Base-by-base conservation (phyloP, 1,140 invertebrate species). In the Cotesia chilonis region DNA sequence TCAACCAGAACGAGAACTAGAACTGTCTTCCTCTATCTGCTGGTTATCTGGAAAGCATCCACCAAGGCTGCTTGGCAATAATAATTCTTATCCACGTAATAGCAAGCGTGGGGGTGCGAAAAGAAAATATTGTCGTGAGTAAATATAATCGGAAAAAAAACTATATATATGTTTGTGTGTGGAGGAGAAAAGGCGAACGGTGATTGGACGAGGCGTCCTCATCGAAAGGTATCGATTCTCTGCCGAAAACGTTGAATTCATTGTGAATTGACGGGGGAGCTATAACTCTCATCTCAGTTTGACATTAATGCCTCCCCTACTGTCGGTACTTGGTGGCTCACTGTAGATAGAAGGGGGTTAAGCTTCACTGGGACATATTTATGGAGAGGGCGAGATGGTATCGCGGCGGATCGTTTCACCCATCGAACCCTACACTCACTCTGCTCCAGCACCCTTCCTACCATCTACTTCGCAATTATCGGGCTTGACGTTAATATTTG, bases 201-300 rank as follows among this genome's bases (percentile, higher is more conserved):
- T 41, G 71, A 74, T 72, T 71, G 71, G 61, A 66, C 72, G 75
- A 41, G 71, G 68, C 55, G 69, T 60, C 74, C 73, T 78, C 78
- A 75, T 79, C 79, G 79, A 81, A 76, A 77, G 78, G 78, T 82
- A 85, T 87, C 83, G 85, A 87, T 86, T 85, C 36, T 70, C 77
- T 77, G 78, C 79, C 79, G 83, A 86, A 86, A 86, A 86, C 80
- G 85, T 82, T 86, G 84, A 86, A 87, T 86, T 87, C 85, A 84
- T 87, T 86, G 83, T 81, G 83, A 87, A 87, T 85, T 87, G 85
- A 87, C 85, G 85, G 84, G 85, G 85, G 85, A 87, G 83, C 85
- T 83, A 87, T 86, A 87, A 87, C 82, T 87, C 78, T 79, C 84
- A 83, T 87, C 83, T 85, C 79, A 78, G 79, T 86, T 86, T 86